Evolutionary conservation across 2,113 vertebrate species (phyloP).

Genomic region (Tupaia chinensis): DNA sequence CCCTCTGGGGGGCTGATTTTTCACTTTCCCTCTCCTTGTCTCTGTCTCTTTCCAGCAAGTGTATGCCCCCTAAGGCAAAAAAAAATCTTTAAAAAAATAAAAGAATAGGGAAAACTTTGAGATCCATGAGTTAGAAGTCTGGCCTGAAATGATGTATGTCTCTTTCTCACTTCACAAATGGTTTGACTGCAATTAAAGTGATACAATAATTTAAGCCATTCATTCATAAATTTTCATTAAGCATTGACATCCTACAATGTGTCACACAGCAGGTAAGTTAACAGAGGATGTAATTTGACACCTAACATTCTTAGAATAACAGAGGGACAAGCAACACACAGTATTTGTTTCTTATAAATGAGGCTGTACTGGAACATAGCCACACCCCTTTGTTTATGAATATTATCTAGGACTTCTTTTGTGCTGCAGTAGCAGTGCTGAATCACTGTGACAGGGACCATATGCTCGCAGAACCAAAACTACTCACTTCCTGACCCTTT

Average conservation of each 20-base stretch:
- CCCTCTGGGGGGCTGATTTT: too few species aligned
- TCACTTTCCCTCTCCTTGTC: too few species aligned
- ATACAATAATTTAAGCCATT: not conserved
- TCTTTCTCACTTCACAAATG: not conserved
- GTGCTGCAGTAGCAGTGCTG: not conserved
- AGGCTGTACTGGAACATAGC: not conserved
- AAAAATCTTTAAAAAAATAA: not conserved
- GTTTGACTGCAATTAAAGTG: not conserved
- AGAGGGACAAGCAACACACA: not conserved
- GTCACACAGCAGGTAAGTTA: not conserved
- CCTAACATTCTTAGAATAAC: not conserved
- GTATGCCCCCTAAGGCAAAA: too few species aligned
- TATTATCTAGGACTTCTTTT: not conserved
- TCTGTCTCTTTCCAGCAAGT: too few species aligned
- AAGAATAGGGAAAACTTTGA: not conserved
- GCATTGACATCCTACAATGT: not conserved
- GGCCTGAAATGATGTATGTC: not conserved
- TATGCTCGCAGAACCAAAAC: not conserved
- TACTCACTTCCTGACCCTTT: not conserved
- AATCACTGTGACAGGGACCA: not conserved
- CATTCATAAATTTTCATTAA: not conserved
- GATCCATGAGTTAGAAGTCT: not conserved
- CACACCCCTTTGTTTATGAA: not conserved
- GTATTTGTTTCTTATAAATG: not conserved
- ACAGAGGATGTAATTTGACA: not conserved